Base-by-base conservation (phyloP, 2,888 invertebrate species). In the Gasteruption jaculator region DNA sequence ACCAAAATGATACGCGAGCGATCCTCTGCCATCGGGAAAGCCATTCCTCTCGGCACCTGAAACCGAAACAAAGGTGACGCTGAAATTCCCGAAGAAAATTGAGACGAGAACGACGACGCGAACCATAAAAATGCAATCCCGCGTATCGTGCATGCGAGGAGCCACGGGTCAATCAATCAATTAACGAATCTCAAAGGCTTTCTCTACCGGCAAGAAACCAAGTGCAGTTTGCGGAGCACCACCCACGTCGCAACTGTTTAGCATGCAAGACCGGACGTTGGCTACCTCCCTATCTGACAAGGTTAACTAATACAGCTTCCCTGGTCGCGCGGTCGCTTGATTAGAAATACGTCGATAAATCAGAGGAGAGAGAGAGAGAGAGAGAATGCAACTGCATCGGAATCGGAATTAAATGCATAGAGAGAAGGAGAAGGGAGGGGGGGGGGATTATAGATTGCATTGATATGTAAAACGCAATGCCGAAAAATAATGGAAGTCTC, bases 201-300 rank as follows among this genome's bases (percentile, higher is more conserved):
- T 46, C 22, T 12, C 38, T 38, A 38, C 32, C n/a, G n/a, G n/a
- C n/a, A n/a, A n/a, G n/a, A n/a, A n/a, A n/a, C n/a, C n/a, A n/a
- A n/a, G 42, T 41, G 22, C 29, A 29, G 20, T 46, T 49, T 35
- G 43, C 43, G 26, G 46, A 30, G 48, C 58, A 64, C 62, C 66
- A 66, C 66, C 66, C 66, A 66, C 66, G 66, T 63, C 54, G 63
- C 50, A 45, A 43, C 65, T 62, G 60, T 62, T 66, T 65, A 65
- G 60, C 64, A 66, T 66, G 60, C 63, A 57, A 55, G 52, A 57
- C 54, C 53, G 56, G 54, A 57, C 56, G 58, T 48, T 49, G 55
- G 52, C 56, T 54, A 45, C 52, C 53, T 53, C 56, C 51, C 57
- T 57, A 63, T 65, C 64, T 58, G 65, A 65, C 65, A 60, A 61